Conservation (phyloP, 2,113 vertebrate species). For the Chinchilla lanigera region DNA sequence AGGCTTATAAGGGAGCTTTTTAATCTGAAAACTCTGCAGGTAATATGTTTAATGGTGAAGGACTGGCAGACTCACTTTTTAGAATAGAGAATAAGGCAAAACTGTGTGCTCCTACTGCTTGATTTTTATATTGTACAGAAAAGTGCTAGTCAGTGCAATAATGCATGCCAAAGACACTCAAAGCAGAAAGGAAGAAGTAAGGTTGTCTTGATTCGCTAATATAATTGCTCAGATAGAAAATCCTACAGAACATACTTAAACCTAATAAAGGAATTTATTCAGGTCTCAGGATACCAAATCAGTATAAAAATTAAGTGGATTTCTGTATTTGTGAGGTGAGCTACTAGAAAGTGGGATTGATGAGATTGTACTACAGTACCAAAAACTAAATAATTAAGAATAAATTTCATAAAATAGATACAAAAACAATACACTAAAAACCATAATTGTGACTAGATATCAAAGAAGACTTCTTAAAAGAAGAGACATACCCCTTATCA, state of each 20-base stretch:
- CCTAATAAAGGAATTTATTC: neutral
- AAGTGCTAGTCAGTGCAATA: neutral
- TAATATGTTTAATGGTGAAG: neutral
- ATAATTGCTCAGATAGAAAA: neutral
- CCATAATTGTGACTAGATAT: neutral
- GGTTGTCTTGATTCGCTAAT: neutral
- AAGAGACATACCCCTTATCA: neutral
- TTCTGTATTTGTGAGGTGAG: constrained; percentile 1
- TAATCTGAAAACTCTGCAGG: constrained; percentile 13
- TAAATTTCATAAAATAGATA: neutral
- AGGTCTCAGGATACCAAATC: neutral
- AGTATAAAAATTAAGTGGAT: constrained; percentile 5
- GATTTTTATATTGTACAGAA: neutral
- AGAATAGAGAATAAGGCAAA: neutral
- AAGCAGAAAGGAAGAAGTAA: constrained; percentile 41
- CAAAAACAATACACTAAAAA: neutral
- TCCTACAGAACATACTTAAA: neutral
- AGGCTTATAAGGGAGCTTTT: neutral
- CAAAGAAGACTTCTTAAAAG: neutral
- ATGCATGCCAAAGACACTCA: neutral
- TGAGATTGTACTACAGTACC: neutral
- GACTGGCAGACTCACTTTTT: neutral
- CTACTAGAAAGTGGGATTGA: constrained; percentile 34
- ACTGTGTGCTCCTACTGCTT: neutral
- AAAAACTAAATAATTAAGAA: constrained; percentile 33